Evolutionary conservation across 2,797 vertebrate species (phyloP), one percentile per base, ranked within the genome.

Genomic region (Trematomus bernacchii): DNA sequence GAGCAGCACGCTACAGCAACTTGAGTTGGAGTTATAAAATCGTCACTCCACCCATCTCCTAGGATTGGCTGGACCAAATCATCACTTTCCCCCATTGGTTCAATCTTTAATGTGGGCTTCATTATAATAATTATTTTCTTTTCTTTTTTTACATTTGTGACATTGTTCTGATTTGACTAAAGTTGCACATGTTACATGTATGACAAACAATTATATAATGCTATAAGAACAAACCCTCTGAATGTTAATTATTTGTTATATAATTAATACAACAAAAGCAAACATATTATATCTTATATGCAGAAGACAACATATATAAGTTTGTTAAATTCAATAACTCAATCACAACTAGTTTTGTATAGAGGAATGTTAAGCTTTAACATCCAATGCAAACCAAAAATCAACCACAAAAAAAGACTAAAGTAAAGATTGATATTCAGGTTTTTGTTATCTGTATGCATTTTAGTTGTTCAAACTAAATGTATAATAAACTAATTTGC

Each of bases 51-150:
- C 94, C 92, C 87, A 84, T 80, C 27, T 58, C 67, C 57, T 73
- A 43, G 44, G 77, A 95, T 95, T 95, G 94, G 95, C 89, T 87
- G 83, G 50, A 84, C 46, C 68, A 57, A 75, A 76, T 80, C 87
- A 58, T 61, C 76, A 76, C 84, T 70, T 71, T 54, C 23, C 57
- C 33, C 76, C 63, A 95, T 95, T 95, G 95, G 95, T 76, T 78
- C 3, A 66, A 10, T 3, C 30, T 67, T 77, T 77, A 64, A 66
- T 57, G 73, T 77, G 73, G 78, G 77, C 18, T 78, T 84, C 62
- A 82, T 82, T 81, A 86, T 87, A 71, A 68, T 85, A 77, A 82
- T 85, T 15, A 63, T 71, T 83, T 33, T 64, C n/a, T 48, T 64
- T 42, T 59, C 74, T 55, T 48, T 64, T 42, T 59, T 77, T 55